These are phyloP conservation scores for Scaptomyza cyrtandrae DNA, from an alignment of 2,888 invertebrate genomes.

Conservation along the genomic window DNA sequence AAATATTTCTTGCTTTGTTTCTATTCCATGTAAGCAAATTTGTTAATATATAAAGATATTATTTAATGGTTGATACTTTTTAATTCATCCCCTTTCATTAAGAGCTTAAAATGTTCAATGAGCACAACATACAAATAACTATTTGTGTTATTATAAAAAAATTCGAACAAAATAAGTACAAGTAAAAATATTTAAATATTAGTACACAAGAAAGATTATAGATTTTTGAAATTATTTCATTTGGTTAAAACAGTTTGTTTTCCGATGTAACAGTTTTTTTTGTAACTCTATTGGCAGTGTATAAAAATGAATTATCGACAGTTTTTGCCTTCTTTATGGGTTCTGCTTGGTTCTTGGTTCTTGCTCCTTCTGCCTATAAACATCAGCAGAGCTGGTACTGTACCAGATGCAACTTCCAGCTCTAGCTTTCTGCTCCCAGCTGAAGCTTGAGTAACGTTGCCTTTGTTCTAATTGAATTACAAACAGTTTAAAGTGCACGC, in stretches of 20 bases:
- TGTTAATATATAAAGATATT: no score
- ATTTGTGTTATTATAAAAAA: not conserved
- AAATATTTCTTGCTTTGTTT: no score
- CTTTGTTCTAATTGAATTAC: slow-evolving; percentile 76
- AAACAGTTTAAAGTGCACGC: slow-evolving; percentile 59
- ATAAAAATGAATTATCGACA: slow-evolving; percentile 75
- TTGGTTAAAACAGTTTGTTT: not conserved
- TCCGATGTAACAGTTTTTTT: not conserved
- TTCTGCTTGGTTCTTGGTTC: slow-evolving; percentile 26
- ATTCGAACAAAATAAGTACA: no score
- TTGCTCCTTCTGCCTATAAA: slow-evolving; percentile 22
- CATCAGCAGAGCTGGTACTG: slow-evolving; percentile 21
- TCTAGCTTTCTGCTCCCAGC: not conserved
- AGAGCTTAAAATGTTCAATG: not conserved
- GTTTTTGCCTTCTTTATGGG: slow-evolving; percentile 68
- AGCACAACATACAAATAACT: not conserved
- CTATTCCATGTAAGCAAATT: no score
- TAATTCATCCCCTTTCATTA: no score
- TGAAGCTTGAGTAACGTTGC: slow-evolving; percentile 37
- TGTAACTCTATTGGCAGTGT: slow-evolving; percentile 26
- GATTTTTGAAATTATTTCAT: no score
- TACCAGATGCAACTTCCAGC: not conserved
- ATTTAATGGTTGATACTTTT: no score
- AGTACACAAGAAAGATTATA: no score
- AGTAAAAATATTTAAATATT: no score